Percentiles rank a stretch among this genome's conserved stretches.
Evolutionary conservation across 1,140 invertebrate species (phyloP).

Genomic region (Drosophila sechellia): DNA sequence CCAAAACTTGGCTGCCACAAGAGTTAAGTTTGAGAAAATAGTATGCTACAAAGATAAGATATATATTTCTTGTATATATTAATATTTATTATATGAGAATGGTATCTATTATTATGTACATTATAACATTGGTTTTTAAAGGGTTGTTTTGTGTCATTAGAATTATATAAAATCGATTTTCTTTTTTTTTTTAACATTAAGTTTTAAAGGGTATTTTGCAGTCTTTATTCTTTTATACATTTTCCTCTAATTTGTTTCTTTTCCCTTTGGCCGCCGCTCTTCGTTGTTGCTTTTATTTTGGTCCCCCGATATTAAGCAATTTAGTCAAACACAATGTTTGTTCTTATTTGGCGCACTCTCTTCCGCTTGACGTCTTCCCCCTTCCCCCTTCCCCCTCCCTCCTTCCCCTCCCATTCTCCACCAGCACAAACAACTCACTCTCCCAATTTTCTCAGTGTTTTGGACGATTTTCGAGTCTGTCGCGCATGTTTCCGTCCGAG

Average conservation of each 20-base stretch:
- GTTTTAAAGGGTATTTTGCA: not conserved
- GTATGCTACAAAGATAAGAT: too few relatives aligned
- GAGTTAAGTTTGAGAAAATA: too few relatives aligned
- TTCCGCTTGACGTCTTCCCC: not conserved
- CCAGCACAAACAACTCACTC: not conserved
- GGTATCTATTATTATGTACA: too few relatives aligned
- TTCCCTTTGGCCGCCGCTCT: conserved; percentile 40
- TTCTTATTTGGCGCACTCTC: conserved; percentile 53
- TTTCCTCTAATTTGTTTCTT: not conserved
- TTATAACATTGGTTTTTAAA: too few relatives aligned
- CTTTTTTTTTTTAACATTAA: too few relatives aligned
- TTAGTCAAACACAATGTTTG: conserved; percentile 68
- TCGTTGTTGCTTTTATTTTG: conserved; percentile 57
- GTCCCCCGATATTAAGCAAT: conserved; percentile 62
- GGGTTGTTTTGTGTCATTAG: too few relatives aligned
- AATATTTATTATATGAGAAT: too few relatives aligned
- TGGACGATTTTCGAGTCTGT: conserved; percentile 44
- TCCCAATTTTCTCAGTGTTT: conserved; percentile 30
- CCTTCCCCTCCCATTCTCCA: not conserved
- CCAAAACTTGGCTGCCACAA: too few relatives aligned
- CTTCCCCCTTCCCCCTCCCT: not conserved
- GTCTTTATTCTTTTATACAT: not conserved
- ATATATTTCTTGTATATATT: too few relatives aligned
- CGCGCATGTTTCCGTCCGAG: conserved; percentile 53
- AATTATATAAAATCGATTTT: too few relatives aligned